Conservation (phyloP, 2,113 vertebrate genomes). For the Barbus barbus region DNA sequence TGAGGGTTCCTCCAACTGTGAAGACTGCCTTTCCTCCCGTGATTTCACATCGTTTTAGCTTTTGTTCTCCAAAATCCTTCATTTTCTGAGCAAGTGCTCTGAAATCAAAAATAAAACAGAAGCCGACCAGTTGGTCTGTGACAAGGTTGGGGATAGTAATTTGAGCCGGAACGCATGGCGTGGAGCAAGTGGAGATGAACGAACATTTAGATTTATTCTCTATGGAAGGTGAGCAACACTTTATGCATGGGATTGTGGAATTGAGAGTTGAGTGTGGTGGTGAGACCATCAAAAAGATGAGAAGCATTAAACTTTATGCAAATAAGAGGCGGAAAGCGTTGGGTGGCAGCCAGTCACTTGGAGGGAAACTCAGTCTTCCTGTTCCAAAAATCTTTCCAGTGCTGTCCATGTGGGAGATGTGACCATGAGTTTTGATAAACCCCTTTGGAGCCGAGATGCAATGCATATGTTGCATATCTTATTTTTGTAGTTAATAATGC, state of each 20-base stretch:
- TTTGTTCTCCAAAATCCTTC: not conserved
- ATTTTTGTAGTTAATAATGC: not conserved
- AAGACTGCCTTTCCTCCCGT: not conserved
- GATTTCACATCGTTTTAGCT: not conserved
- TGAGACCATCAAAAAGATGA: not conserved
- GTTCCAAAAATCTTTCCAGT: not conserved
- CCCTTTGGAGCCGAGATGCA: not conserved
- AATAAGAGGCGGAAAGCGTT: not conserved
- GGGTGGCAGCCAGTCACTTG: not conserved
- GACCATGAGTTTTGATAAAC: not conserved
- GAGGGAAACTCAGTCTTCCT: not conserved
- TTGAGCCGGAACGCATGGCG: not conserved
- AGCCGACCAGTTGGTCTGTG: not conserved
- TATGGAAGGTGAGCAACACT: not conserved
- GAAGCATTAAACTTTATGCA: not conserved
- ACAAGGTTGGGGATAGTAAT: too few species aligned
- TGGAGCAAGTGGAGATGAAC: not conserved
- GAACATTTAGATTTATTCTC: not conserved
- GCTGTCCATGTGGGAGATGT: not conserved
- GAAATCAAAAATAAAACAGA: not conserved
- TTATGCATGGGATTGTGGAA: not conserved
- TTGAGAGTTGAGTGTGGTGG: not conserved
- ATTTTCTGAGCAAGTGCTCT: not conserved
- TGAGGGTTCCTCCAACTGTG: conserved; percentile 10
- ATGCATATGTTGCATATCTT: not conserved